Evolutionary conservation across 2,113 vertebrate species (phyloP).

Genomic region (Illadopsis cleaveri): DNA sequence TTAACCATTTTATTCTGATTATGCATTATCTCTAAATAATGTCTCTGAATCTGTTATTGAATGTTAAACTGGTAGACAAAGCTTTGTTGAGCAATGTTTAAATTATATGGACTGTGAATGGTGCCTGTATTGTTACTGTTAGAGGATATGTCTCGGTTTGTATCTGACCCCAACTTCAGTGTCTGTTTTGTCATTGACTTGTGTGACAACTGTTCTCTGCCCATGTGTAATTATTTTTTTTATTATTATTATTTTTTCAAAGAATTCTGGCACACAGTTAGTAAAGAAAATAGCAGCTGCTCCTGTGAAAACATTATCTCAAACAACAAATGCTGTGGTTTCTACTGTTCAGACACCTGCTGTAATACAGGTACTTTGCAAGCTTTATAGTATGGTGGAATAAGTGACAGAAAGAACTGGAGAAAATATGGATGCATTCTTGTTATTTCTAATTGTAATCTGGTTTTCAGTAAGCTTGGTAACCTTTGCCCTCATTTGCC

Average conservation of each 20-base stretch:
- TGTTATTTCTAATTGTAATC: not conserved
- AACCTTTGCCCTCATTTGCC: not conserved
- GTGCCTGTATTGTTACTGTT: not conserved
- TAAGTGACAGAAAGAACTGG: not conserved
- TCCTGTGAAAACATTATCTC: slow-evolving; percentile 71
- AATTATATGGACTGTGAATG: not conserved
- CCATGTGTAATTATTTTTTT: not conserved
- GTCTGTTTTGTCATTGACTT: not conserved
- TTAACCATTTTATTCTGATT: not conserved
- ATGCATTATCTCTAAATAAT: not conserved
- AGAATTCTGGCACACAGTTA: slow-evolving; percentile 76
- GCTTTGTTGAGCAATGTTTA: not conserved
- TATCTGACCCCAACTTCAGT: not conserved
- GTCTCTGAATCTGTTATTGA: not conserved
- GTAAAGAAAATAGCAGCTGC: slow-evolving; percentile 75
- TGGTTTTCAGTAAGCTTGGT: not conserved
- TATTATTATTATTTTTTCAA: not conserved
- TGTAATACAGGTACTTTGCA: slow-evolving; percentile 74
- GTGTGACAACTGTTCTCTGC: not conserved
- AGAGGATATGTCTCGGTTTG: not conserved
- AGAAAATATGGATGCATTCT: not conserved
- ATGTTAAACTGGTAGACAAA: not conserved
- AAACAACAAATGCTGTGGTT: slow-evolving; percentile 63
- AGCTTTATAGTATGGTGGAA: not conserved
- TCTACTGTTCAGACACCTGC: slow-evolving; percentile 70